Conservation (phyloP, 2,888 invertebrate species). For the Cryptocephalus primarius region DNA sequence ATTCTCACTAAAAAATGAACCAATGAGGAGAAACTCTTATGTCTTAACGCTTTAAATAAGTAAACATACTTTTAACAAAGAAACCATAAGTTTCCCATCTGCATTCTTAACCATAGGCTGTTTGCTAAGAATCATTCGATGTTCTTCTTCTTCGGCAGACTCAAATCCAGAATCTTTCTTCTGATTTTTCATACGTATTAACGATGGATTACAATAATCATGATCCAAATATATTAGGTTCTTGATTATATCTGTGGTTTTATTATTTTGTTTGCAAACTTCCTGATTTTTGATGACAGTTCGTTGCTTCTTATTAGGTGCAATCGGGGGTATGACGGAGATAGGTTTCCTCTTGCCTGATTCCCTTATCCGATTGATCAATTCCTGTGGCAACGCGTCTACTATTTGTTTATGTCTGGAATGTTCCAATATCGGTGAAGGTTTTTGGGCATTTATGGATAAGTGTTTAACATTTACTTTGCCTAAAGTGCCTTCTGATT, state of each 20-base stretch:
- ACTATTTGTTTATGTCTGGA: slow-evolving; percentile 24
- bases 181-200: neutral
- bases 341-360: slow-evolving; percentile 40
- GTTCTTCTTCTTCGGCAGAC: slow-evolving; percentile 31
- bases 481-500: neutral
- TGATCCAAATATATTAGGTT: slow-evolving; percentile 41
- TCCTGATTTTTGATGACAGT: neutral
- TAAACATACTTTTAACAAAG: slow-evolving; percentile 39
- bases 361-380: slow-evolving; percentile 44
- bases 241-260: neutral
- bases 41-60: too few relatives aligned
- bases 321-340: slow-evolving; percentile 37
- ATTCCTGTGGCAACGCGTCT: slow-evolving; percentile 40
- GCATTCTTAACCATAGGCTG: slow-evolving; percentile 32
- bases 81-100: slow-evolving; percentile 39
- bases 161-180: slow-evolving; percentile 30
- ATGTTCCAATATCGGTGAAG: slow-evolving; percentile 5
- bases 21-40: too few relatives aligned
- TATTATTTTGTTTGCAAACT: too few relatives aligned
- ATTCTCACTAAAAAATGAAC: too few relatives aligned
- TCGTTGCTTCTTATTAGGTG: slow-evolving; percentile 11
- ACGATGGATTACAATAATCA: slow-evolving; percentile 41
- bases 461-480: neutral
- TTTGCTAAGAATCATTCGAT: slow-evolving; percentile 18
- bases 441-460: slow-evolving; percentile 2